Evolutionary conservation across 2,888 invertebrate genomes (phyloP), one percentile per base, ranked within the genome.

Genomic region (Leptopterna dolabrata): DNA sequence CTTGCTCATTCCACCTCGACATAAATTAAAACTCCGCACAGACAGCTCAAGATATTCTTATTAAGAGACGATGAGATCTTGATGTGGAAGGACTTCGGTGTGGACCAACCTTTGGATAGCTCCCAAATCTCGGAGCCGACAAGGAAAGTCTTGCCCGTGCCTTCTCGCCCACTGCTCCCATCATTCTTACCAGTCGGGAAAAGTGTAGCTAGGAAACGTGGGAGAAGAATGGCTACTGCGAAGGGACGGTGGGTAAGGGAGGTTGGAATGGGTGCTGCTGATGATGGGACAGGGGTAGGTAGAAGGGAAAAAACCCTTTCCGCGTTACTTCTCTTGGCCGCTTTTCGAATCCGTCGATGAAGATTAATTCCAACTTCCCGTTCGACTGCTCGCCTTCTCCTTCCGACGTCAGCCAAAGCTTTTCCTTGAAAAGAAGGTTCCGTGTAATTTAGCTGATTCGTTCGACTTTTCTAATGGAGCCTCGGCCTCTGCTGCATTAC

Each of bases 341-440:
- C 63, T 63, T 73, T 71, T 41, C 73, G 36, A 73, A 73, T 73
- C 41, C 73, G 30, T 73, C 73, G 73, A 73, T 73, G 41, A 73
- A 73, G 73, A 73, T 73, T 73, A 73, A 73, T 73, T 73, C 73
- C 73, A 73, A 73, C 73, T 73, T 73, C 73, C 73, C 73, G 73
- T 73, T 73, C 73, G 36, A 73, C 30, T 41, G n/a, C 30, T 29
- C 36, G 30, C 36, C 36, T 73, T 63, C 63, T 27, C 63, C 27
- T 63, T 47, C 24, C 24, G 63, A 63, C 63, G 63, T 63, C 63
- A 63, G 73, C 73, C 73, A 73, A 41, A 36, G 73, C 41, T 73
- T 73, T 41, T 19, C 36, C 36, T 73, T 19, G 73, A 36, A 73
- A 73, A 63, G 63, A 63, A 73, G 73, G 73, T 73, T 73, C 73